Evolutionary conservation across 1,140 invertebrate genomes (phyloP), one percentile per base, ranked within the genome.

Genomic region (Drosophila arawakana): DNA sequence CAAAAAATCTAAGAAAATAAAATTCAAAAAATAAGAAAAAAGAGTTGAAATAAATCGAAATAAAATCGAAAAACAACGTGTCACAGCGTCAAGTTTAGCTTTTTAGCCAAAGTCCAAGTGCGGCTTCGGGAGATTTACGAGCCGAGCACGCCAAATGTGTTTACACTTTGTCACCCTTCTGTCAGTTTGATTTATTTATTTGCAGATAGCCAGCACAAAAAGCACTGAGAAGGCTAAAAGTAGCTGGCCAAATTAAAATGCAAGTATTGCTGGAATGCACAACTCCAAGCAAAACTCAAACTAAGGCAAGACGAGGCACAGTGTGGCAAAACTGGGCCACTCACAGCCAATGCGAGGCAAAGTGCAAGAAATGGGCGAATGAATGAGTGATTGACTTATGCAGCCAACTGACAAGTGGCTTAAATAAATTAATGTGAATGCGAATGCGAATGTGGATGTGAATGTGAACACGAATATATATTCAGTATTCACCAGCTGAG

Each of bases 131-230:
- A 89, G 84, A 89, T 89, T 89, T 89, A 89, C 84, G 84, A 89
- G 77, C 70, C 80, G 81, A 80, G 84, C 81, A 73, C 78, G 84
- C 84, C 85, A 89, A 89, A 89, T 91, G 89, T 91, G 89, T 91
- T 91, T 91, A 91, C 89, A 91, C 89, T 91, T 91, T 91, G 89
- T 91, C 89, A 91, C 89, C 89, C 89, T 91, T 91, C 89, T 91
- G 89, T 91, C 88, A 91, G 83, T 76, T 88, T 90, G 86, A 90
- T 90, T 90, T 90, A 90, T 90, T 86, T 86, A 82, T 90, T 90
- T 83, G 80, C 77, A 83, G 86, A 86, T 90, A 90, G 78, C 77
- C 80, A 80, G 69, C 78, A 69, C 76, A 74, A 63, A 78, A 30
- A 30, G 2, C 25, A 49, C 57, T 67, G 65, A 70, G 74, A 66